Percentiles rank a stretch among this genome's conserved stretches.
phyloP scores from a whole-genome alignment of 1,140 invertebrate species.

The Leptestheria dahalacensis region DNA sequence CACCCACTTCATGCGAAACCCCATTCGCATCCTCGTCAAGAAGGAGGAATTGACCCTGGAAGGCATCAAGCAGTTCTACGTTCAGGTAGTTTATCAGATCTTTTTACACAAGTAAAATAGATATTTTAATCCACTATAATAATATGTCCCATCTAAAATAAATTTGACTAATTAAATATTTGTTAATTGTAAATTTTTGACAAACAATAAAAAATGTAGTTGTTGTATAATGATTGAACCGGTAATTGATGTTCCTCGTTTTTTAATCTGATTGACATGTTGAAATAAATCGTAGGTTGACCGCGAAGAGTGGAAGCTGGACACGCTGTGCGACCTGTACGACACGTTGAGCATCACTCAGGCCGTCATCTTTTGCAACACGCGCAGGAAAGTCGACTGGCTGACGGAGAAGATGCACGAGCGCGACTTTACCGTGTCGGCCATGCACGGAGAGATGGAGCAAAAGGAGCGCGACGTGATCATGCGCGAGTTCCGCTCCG shows the following conservation, averaged over 20 bases:
- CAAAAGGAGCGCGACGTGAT: conserved; percentile 98
- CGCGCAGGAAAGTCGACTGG: conserved; percentile 97
- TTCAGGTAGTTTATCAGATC: conserved; percentile 43
- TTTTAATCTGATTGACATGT: background rate
- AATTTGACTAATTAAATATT: too few relatives aligned
- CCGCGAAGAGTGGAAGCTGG: conserved; percentile 99
- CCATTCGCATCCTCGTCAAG: conserved; percentile 91
- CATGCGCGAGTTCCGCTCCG: conserved; percentile 97
- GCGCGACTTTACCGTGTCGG: conserved; percentile 97
- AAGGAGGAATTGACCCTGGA: conserved; percentile 98
- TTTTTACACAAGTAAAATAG: background rate
- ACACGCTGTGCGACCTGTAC: conserved; percentile 95
- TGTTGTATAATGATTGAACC: too few relatives aligned
- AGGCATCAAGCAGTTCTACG: conserved; percentile 98
- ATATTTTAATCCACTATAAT: too few relatives aligned
- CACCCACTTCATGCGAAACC: conserved; percentile 90
- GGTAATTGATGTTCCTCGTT: too few relatives aligned
- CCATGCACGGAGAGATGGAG: conserved; percentile 99
- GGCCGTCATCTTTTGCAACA: conserved; percentile 99
- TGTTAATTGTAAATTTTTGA: too few relatives aligned
- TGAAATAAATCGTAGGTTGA: background rate
- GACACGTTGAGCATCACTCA: conserved; percentile 98
- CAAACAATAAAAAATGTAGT: too few relatives aligned
- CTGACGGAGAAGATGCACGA: conserved; percentile 95
- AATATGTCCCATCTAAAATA: too few relatives aligned